Conservation (phyloP, 2,113 vertebrate species). For the Engystomops pustulosus region DNA sequence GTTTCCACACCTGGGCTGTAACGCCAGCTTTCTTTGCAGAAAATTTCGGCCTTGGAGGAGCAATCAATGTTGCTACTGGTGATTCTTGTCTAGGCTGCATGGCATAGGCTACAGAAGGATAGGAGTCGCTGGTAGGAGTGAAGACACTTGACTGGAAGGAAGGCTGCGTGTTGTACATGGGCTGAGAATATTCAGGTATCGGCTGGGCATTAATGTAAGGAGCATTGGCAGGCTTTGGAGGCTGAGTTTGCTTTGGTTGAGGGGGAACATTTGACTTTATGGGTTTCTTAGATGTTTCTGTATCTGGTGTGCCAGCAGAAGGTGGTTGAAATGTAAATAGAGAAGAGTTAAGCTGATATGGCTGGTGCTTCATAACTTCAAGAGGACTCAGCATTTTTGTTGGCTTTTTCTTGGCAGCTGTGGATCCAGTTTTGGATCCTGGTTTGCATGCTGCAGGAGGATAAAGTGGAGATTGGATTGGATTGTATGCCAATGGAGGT, state of each 20-base stretch:
- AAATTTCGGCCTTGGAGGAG: constrained; percentile 91
- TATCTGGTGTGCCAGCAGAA: constrained; percentile 73
- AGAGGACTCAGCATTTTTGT: constrained; percentile 89
- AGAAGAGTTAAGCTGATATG: constrained; percentile 91
- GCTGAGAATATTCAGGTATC: constrained; percentile 75
- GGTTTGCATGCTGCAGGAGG: constrained; percentile 85
- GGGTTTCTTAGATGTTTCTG: constrained; percentile 71
- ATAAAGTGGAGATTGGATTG: constrained; percentile 90
- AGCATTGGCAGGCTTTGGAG: constrained; percentile 69
- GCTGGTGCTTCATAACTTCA: constrained; percentile 97
- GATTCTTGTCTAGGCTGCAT: constrained; percentile 81
- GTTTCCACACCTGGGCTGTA: constrained; percentile 95
- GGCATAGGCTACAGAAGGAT: constrained; percentile 70
- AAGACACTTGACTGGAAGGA: constrained; percentile 74
- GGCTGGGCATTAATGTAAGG: constrained; percentile 53
- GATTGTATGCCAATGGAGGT: constrained; percentile 90
- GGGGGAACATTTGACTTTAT: constrained; percentile 69
- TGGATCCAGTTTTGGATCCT: constrained; percentile 68
- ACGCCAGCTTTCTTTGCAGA: constrained; percentile 90
- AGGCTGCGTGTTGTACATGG: constrained; percentile 77
- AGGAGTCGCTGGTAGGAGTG: constrained; percentile 70
- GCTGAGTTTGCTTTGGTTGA: constrained; percentile 71
- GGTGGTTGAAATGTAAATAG: constrained; percentile 93
- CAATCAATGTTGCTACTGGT: constrained; percentile 68
- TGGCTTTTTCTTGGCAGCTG: constrained; percentile 75